A percentile compares a stretch with the other conserved stretches of the same genome.
Evolutionary conservation across 2,113 vertebrate genomes (phyloP).

Genomic region (Rhodinocichla rosea): DNA sequence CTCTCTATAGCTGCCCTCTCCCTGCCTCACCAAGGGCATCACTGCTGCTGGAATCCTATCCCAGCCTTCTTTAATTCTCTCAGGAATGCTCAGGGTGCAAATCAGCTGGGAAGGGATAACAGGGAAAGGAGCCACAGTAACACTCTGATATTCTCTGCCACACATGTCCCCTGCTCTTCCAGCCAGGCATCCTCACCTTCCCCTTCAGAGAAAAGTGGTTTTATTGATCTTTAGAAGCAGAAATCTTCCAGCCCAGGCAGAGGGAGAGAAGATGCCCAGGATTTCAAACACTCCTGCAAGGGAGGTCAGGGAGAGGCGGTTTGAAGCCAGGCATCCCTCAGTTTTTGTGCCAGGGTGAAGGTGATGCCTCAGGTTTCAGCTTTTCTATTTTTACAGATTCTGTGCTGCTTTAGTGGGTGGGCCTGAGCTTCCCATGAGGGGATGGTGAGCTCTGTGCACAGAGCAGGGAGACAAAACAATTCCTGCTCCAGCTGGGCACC

Average conservation of each 20-base stretch:
- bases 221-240: neutral
- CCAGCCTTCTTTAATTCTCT: too few species aligned
- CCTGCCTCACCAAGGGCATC: neutral
- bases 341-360: too few species aligned
- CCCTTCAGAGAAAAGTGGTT: neutral
- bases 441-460: neutral
- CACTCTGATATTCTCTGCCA: fast-evolving
- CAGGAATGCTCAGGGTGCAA: neutral
- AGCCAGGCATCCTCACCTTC: fast-evolving
- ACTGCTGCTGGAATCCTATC: neutral
- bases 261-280: neutral
- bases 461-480: neutral
- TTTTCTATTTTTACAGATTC: neutral
- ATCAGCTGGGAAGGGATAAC: neutral
- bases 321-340: fast-evolving
- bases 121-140: neutral
- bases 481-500: neutral
- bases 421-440: fast-evolving
- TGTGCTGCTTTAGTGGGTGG: neutral
- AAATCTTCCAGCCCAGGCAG: neutral
- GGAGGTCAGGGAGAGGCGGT: neutral
- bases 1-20: neutral
- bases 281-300: neutral
- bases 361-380: neutral
- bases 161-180: neutral